Conservation (phyloP, 2,797 vertebrate genomes). For the Cuniculus paca region DNA sequence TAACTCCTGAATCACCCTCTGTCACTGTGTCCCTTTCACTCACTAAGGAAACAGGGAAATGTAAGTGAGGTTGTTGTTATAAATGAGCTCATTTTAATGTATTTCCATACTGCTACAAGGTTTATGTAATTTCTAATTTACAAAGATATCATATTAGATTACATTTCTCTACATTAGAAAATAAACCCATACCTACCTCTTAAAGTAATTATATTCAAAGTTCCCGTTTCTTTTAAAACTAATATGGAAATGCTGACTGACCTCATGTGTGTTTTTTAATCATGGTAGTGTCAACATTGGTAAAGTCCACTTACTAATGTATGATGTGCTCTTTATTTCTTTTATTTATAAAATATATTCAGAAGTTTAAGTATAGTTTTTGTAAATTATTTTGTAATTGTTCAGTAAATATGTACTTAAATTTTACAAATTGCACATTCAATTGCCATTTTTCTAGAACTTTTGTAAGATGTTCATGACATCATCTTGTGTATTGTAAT, state of each 20-base stretch:
- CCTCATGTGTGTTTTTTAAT: background rate
- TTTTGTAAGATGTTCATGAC: conserved; percentile 69
- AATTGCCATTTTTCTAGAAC: conserved; percentile 53
- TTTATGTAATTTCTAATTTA: background rate
- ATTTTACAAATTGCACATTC: background rate
- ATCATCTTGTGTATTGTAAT: conserved; percentile 80
- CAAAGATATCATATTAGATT: background rate
- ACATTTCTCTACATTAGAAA: background rate
- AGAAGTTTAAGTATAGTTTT: background rate
- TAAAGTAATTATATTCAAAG: background rate
- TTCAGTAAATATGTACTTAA: background rate
- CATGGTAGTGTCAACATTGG: background rate
- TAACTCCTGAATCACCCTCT: background rate
- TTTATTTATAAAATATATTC: conserved; percentile 11
- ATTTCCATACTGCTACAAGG: background rate
- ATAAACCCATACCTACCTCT: background rate
- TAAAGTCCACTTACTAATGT: background rate
- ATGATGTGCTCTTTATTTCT: background rate
- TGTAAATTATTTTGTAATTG: conserved; percentile 36
- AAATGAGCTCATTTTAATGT: background rate
- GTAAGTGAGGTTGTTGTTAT: background rate
- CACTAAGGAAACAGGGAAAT: background rate
- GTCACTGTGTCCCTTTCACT: background rate
- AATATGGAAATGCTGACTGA: background rate
- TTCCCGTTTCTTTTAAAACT: background rate